Evolutionary conservation across 2,797 vertebrate genomes (phyloP).

Genomic region (Alauda arvensis): DNA sequence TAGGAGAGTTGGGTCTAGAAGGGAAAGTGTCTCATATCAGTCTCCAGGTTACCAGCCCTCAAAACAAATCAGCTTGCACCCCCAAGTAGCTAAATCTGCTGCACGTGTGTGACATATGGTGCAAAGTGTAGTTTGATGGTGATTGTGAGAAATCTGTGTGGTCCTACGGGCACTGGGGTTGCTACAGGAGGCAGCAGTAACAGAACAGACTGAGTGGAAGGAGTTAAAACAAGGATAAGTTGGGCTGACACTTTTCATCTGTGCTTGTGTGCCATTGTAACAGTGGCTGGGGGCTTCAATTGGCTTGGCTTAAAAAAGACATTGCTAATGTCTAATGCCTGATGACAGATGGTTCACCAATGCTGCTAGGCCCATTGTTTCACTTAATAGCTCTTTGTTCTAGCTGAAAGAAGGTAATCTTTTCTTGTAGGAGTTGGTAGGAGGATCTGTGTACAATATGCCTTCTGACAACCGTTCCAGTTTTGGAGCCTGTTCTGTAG

Average conservation of each 20-base stretch:
- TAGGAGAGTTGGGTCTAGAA: background rate
- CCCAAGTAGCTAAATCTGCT: background rate
- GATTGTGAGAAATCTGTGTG: background rate
- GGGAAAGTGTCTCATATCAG: background rate
- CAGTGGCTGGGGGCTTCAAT: background rate
- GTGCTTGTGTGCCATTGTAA: background rate
- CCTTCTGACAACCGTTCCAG: background rate
- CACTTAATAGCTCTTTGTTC: conserved; percentile 37
- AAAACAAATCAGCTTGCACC: background rate
- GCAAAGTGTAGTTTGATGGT: background rate
- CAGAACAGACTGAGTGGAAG: background rate
- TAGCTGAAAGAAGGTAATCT: conserved; percentile 29
- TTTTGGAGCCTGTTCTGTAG: background rate
- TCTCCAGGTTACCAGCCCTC: background rate
- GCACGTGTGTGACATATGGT: background rate
- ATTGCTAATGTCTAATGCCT: background rate
- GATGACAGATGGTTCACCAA: conserved; percentile 16
- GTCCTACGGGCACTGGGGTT: background rate
- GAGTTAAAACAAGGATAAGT: background rate
- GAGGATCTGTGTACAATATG: conserved; percentile 4
- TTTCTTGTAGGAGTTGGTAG: conserved; percentile 32
- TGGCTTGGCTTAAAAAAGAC: conserved; percentile 21
- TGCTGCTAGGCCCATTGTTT: conserved; percentile 35
- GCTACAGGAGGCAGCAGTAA: background rate
- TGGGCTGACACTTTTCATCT: background rate